Evolutionary conservation across 2,888 invertebrate genomes (phyloP), one percentile per base, ranked within the genome.

Genomic region (Meganola albula): DNA sequence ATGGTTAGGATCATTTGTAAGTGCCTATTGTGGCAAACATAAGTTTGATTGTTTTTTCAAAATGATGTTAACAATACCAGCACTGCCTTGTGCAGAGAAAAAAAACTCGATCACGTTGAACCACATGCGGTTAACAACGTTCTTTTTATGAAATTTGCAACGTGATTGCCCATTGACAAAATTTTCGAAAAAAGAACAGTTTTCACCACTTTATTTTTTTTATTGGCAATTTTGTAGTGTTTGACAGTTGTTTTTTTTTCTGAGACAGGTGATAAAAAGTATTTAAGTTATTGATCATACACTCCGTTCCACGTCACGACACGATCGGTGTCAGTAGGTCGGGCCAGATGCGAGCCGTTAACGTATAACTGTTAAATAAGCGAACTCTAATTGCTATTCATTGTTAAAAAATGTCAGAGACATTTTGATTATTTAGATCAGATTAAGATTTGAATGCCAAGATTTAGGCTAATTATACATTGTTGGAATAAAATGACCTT

Each of bases 311-410:
- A 59, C 49, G 48, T 40, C 53, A 48, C 52, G 50, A 54, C 60
- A 66, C 63, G 64, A 75, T 74, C 68, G 68, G 73, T 83, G 84
- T 83, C 77, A 85, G 78, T 84, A 61, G 78, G 84, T 53, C 77
- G 74, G 56, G 71, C 74, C 69, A 75, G 74, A 73, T 78, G 74
- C 68, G 63, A 58, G 59, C 69, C 84, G 84, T 80, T 84, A 42
- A 48, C 52, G 48, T 41, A 64, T 84, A 84, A 85, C 85, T 77
- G 85, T 83, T 75, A 69, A 74, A 69, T 73, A 65, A 57, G 48
- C 53, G 53, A 54, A 50, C 53, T 65, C 65, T 75, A 76, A 74
- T 74, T 75, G 69, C 48, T 48, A 48, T 48, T 58, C 56, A 65
- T 68, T 71, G 69, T 64, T 58, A 53, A 50, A 55, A 70, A 70